A percentile compares a stretch with the other conserved stretches of the same genome.
phyloP scores from a whole-genome alignment of 2,888 invertebrate genomes.

The Andricus quercusramuli region DNA sequence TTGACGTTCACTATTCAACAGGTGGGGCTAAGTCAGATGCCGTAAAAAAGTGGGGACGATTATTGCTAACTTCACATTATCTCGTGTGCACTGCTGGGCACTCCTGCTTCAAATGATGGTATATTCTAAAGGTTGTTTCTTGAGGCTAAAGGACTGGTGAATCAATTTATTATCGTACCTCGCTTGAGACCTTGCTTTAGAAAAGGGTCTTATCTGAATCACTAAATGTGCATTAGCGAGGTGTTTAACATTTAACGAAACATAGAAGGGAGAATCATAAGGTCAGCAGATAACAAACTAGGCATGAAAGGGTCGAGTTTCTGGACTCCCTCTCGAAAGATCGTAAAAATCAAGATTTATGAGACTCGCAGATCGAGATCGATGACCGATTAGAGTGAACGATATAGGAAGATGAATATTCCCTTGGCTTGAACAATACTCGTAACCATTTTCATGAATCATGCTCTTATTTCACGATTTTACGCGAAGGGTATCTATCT shows the following conservation, averaged over 20 bases:
- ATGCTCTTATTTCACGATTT: background rate
- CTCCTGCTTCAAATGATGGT: background rate
- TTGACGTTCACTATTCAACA: too few relatives aligned
- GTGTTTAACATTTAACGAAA: slow-evolving; percentile 39
- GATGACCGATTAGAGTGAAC: slow-evolving; percentile 58
- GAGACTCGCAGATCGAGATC: slow-evolving; percentile 55
- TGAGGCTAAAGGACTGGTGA: background rate
- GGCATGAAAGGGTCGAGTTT: slow-evolving; percentile 45
- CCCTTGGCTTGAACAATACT: slow-evolving; percentile 54
- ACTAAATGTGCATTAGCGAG: slow-evolving; percentile 36
- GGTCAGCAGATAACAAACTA: slow-evolving; percentile 41
- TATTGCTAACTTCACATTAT: too few relatives aligned
- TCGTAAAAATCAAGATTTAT: slow-evolving; percentile 58
- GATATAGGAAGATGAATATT: slow-evolving; percentile 51
- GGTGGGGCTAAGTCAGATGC: too few relatives aligned
- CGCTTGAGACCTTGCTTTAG: slow-evolving; percentile 33
- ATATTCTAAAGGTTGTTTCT: background rate
- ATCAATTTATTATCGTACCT: slow-evolving; percentile 33
- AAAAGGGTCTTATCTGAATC: slow-evolving; percentile 42
- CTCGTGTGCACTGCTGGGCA: too few relatives aligned
- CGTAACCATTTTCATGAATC: slow-evolving; percentile 51
- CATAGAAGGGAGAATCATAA: slow-evolving; percentile 47
- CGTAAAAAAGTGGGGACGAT: too few relatives aligned
- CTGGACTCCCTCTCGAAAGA: slow-evolving; percentile 49
- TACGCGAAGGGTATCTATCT: background rate